Evolutionary conservation across 2,113 vertebrate genomes (phyloP).

Genomic region (Perca schrenkii): DNA sequence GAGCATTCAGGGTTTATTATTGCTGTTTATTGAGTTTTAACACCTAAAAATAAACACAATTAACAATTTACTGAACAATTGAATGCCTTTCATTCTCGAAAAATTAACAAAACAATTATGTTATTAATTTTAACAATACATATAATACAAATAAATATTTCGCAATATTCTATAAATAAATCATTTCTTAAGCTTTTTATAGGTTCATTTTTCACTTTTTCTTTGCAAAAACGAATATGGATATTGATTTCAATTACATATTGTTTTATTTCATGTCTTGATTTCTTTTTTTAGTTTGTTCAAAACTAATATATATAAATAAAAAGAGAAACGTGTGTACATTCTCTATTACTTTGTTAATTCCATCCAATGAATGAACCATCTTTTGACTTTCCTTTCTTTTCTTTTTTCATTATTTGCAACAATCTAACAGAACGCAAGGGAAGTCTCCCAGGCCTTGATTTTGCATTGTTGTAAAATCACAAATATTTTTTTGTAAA

Average conservation of each 20-base stretch:
- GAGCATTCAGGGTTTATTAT: slow-evolving; percentile 66
- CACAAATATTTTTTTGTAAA: not conserved
- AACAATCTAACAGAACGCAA: not conserved
- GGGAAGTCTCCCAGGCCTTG: not conserved
- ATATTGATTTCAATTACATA: not conserved
- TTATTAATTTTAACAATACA: not conserved
- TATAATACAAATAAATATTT: not conserved
- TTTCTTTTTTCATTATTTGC: not conserved
- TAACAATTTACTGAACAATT: not conserved
- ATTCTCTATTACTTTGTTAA: not conserved
- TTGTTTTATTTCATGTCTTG: not conserved
- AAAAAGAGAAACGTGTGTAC: not conserved
- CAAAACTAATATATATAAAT: not conserved
- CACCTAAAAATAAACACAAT: not conserved
- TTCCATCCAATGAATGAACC: not conserved
- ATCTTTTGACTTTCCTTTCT: not conserved
- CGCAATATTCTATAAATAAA: not conserved
- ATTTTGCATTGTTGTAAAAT: slow-evolving; percentile 14
- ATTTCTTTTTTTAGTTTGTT: not conserved
- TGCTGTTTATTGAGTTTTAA: slow-evolving; percentile 43
- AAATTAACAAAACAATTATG: not conserved
- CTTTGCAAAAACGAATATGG: not conserved
- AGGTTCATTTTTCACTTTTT: slow-evolving; percentile 1
- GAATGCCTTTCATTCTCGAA: not conserved
- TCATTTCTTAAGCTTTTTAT: not conserved